These are phyloP conservation scores for Hippopotamyrus pictus DNA, from an alignment of 2,797 vertebrate species.

Conservation along the genomic window DNA sequence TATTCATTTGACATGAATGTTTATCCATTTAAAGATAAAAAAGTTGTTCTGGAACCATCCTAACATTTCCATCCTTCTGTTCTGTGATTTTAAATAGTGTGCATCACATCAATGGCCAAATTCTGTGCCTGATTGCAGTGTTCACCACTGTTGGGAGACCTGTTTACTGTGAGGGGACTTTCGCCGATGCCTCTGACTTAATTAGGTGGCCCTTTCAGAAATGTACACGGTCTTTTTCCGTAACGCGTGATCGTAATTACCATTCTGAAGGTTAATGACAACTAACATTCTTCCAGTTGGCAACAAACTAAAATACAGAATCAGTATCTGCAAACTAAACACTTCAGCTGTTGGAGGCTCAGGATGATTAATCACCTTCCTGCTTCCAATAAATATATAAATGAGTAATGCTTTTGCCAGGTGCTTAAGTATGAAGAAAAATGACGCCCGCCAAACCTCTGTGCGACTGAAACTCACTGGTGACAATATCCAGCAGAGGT, in stretches of 20 bases:
- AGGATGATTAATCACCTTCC: constrained; percentile 42
- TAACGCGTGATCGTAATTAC: constrained; percentile 20
- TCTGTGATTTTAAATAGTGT: neutral
- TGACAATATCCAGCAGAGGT: constrained; percentile 24
- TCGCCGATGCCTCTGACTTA: constrained; percentile 17
- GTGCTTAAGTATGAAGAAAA: constrained; percentile 25
- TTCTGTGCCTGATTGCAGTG: neutral
- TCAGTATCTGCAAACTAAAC: constrained; percentile 35
- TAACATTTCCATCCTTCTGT: neutral
- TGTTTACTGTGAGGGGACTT: neutral
- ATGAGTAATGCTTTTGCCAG: constrained; percentile 30
- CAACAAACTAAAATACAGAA: constrained; percentile 20
- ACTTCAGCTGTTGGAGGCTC: constrained; percentile 35
- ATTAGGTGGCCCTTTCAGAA: constrained; percentile 15
- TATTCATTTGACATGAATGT: neutral
- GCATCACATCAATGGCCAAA: neutral
- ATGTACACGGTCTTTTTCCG: constrained; percentile 10
- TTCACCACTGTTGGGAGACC: neutral
- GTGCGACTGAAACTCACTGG: constrained; percentile 21
- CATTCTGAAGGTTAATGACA: constrained; percentile 27
- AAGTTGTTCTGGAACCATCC: neutral
- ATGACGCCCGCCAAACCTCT: constrained; percentile 36
- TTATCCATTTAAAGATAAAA: neutral
- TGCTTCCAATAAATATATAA: constrained; percentile 31
- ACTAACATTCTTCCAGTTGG: constrained; percentile 31